Conservation (phyloP, 2,888 invertebrate genomes). For the Iselma pallidipennis region DNA sequence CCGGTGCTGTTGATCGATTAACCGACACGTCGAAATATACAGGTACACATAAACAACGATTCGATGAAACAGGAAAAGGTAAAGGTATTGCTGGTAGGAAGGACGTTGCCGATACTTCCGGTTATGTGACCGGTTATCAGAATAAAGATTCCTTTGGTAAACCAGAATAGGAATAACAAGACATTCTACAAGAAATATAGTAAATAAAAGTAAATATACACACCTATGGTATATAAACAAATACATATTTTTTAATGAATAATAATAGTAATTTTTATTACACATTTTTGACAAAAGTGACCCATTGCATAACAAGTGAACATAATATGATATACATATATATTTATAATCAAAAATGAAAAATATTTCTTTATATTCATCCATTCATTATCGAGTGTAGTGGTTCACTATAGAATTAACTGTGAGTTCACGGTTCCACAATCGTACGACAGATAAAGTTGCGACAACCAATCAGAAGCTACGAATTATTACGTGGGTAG, state of each 20-base stretch:
- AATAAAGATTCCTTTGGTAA: slow-evolving; percentile 78
- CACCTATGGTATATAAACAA: neutral
- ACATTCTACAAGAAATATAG: neutral
- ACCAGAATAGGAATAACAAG: slow-evolving; percentile 15
- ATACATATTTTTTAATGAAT: neutral
- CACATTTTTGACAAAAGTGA: neutral
- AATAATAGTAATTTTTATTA: slow-evolving; percentile 14
- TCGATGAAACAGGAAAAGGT: slow-evolving; percentile 82
- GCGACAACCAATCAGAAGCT: no score
- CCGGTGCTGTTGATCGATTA: slow-evolving; percentile 69
- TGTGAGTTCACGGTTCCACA: no score
- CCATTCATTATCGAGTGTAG: no score
- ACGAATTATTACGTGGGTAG: no score
- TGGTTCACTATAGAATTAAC: no score
- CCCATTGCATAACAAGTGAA: neutral
- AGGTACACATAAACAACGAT: slow-evolving; percentile 84
- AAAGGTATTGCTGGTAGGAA: slow-evolving; percentile 84
- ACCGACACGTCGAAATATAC: slow-evolving; percentile 89
- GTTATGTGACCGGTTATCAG: slow-evolving; percentile 84
- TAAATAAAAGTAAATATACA: neutral
- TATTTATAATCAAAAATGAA: no score
- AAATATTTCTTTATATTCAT: no score
- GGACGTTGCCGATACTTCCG: slow-evolving; percentile 59
- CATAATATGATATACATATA: no score
- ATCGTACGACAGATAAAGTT: no score